phyloP scores from a whole-genome alignment of 2,797 vertebrate genomes.

The Poecilia wingei region DNA sequence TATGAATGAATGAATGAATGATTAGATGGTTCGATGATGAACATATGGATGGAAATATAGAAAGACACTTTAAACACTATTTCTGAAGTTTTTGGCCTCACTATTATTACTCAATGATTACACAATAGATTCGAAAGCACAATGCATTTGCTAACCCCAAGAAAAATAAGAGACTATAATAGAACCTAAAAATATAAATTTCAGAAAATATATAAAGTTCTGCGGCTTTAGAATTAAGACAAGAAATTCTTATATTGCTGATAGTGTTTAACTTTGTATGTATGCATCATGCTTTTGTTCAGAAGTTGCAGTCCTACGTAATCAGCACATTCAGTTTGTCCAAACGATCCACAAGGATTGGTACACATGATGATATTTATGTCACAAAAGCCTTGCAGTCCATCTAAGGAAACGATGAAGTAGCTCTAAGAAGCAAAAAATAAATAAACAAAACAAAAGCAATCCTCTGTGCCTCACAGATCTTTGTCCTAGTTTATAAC shows the following conservation, averaged over 20 bases:
- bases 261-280: background rate
- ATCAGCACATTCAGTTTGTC: background rate
- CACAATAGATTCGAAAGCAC: background rate
- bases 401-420: background rate
- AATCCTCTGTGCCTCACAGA: slow-evolving; percentile 24
- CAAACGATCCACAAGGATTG: background rate
- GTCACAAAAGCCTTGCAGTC: background rate
- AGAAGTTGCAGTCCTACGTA: background rate
- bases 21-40: background rate
- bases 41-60: background rate
- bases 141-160: background rate
- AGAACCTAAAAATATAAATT: background rate
- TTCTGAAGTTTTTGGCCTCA: background rate
- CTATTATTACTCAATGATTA: background rate
- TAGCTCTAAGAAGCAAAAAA: background rate
- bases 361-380: background rate
- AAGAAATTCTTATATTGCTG: background rate
- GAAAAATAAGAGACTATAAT: background rate
- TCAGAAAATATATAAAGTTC: background rate
- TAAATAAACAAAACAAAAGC: background rate
- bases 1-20: background rate
- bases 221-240: background rate
- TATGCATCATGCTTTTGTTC: background rate
- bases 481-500: slow-evolving; percentile 59
- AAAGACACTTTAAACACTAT: background rate